Conservation (phyloP, 2,113 vertebrate species). For the Cyphomyrus discorhynchus region DNA sequence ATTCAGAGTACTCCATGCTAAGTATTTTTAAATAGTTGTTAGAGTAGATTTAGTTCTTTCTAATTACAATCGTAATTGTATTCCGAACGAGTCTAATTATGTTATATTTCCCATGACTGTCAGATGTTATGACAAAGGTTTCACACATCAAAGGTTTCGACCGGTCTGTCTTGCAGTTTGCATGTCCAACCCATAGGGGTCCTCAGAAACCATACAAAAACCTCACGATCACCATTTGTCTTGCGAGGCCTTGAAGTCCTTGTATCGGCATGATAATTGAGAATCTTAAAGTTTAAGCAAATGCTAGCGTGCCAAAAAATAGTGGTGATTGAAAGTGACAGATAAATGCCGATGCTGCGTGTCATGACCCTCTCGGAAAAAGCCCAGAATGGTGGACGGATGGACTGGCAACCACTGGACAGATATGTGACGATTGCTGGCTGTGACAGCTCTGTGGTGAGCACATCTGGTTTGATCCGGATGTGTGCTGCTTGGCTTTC, state of each 20-base stretch:
- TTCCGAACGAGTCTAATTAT: not conserved
- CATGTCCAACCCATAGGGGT: conserved; percentile 77
- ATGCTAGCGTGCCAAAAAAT: not conserved
- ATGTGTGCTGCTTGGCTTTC: not conserved
- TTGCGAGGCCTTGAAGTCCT: not conserved
- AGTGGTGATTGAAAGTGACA: not conserved
- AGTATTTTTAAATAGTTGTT: not conserved
- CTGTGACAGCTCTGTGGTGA: not conserved
- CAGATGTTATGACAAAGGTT: not conserved
- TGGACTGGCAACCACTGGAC: not conserved
- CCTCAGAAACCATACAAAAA: conserved; percentile 77
- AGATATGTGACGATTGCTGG: not conserved
- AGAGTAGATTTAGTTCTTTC: not conserved
- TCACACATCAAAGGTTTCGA: not conserved
- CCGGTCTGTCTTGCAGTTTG: conserved; percentile 59
- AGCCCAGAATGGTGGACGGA: not conserved
- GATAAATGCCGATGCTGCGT: not conserved
- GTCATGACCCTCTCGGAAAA: not conserved
- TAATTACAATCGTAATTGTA: not conserved
- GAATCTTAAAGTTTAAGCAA: not conserved
- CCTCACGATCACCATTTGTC: conserved; percentile 16
- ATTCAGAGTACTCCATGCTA: not conserved
- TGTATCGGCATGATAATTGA: not conserved
- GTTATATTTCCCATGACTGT: not conserved
- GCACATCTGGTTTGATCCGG: not conserved